phyloP scores from a whole-genome alignment of 2,113 vertebrate species.

The Gracilinanus agilis region DNA sequence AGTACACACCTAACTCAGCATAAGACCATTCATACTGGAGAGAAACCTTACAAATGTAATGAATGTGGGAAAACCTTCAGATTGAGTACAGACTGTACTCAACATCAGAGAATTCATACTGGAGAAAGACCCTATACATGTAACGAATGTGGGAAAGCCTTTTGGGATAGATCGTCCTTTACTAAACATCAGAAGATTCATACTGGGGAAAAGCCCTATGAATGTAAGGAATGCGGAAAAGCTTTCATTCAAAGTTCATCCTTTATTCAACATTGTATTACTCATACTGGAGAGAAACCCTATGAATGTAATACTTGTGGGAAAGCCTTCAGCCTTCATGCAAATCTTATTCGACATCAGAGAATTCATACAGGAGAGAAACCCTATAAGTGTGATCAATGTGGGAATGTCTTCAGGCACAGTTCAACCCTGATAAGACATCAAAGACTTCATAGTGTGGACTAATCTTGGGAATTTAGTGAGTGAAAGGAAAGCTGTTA shows the following conservation, averaged over 20 bases:
- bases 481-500: neutral
- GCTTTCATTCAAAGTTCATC: neutral
- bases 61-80: neutral
- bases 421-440: constrained; percentile 3
- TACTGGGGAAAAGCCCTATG: neutral
- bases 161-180: neutral
- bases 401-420: neutral
- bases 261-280: constrained; percentile 10
- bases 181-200: constrained; percentile 2
- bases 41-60: neutral
- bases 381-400: neutral
- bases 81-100: neutral
- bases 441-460: neutral
- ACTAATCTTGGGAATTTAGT: neutral
- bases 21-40: neutral
- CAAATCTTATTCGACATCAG: neutral
- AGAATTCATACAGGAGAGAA: neutral
- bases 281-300: neutral
- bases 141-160: neutral
- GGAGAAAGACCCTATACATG: neutral
- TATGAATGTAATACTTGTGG: neutral
- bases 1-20: neutral
- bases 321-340: constrained; percentile 3
- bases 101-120: neutral
- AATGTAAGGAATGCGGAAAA: neutral